Base-by-base conservation (phyloP, 2,888 invertebrate species). In the Polyommatus icarus region DNA sequence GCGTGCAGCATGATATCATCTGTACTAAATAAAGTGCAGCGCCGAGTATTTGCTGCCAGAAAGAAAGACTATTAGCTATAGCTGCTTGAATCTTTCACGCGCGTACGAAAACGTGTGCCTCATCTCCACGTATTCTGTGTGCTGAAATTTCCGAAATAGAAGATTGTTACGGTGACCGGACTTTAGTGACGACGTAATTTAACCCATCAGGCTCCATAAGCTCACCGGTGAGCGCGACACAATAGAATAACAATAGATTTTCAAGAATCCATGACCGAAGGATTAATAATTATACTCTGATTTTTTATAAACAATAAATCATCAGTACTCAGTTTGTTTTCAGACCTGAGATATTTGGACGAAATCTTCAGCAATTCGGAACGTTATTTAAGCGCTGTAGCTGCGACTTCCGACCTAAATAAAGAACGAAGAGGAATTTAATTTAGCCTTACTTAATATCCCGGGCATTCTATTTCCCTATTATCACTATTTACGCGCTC, bases 361-460 rank as follows among this genome's bases (percentile, higher is more conserved):
- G 61, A 24, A 61, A 67, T 67, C 29, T 67, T 67, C 29, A 15
- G 24, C 6, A 29, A 67, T 29, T 67, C 29, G 67, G 67, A 29
- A 67, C 29, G 67, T 29, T 67, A 67, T 67, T 67, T 67, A 67
- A 18, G 67, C 6, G 67, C 67, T 78, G 78, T 71, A 77, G 78
- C 78, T 79, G 76, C 78, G 79, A 82, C 78, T 83, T 84, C 83
- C 83, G 81, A 81, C 80, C 81, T 88, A 85, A 89, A 89, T 89
- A 89, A 87, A 85, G 85, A 87, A 90, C 87, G 86, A 84, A 87
- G 87, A 84, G 84, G 86, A 88, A 89, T 90, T 90, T 90, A 90
- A 90, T 90, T 87, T 84, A 84, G 86, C 87, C 85, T 88, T 91
- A 91, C 91, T 83, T 87, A 89, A 92, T 91, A 91, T 92, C 91